These are phyloP conservation scores for Microtus pennsylvanicus DNA, from an alignment of 2,113 vertebrate genomes.

Conservation along the genomic window DNA sequence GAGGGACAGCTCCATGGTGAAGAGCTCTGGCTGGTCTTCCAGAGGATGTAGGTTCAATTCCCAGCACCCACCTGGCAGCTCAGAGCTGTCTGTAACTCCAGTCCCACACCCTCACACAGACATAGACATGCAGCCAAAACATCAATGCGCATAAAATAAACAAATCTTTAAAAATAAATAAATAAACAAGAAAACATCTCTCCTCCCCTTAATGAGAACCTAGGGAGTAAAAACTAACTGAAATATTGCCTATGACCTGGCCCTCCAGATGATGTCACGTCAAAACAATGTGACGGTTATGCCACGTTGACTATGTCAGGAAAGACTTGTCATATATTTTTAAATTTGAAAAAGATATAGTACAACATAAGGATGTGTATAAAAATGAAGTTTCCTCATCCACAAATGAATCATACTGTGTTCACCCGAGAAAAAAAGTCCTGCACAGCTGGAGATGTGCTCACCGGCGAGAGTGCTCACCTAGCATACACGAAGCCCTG, in stretches of 20 bases:
- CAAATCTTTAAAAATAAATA: not conserved
- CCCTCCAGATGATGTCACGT: not conserved
- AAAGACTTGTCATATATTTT: not conserved
- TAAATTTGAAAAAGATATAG: not conserved
- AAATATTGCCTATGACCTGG: not conserved
- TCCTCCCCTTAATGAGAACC: not conserved
- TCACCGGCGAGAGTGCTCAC: no score
- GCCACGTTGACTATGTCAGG: not conserved
- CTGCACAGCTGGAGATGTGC: not conserved
- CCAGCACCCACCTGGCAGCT: not conserved
- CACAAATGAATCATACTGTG: not conserved
- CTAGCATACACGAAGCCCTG: not conserved
- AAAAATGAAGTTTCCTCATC: not conserved
- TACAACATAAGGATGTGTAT: slow-evolving; percentile 1
- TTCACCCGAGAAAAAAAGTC: not conserved
- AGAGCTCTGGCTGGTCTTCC: not conserved
- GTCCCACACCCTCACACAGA: not conserved
- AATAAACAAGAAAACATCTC: not conserved
- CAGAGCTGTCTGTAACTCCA: not conserved
- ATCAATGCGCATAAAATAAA: not conserved
- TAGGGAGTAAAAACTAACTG: not conserved
- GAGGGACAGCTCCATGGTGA: not conserved
- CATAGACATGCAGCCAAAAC: not conserved
- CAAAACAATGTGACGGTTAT: slow-evolving; percentile 35
- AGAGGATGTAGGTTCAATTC: not conserved